phyloP scores from a whole-genome alignment of 1,140 invertebrate genomes.

The Harpegnathos saltator region DNA sequence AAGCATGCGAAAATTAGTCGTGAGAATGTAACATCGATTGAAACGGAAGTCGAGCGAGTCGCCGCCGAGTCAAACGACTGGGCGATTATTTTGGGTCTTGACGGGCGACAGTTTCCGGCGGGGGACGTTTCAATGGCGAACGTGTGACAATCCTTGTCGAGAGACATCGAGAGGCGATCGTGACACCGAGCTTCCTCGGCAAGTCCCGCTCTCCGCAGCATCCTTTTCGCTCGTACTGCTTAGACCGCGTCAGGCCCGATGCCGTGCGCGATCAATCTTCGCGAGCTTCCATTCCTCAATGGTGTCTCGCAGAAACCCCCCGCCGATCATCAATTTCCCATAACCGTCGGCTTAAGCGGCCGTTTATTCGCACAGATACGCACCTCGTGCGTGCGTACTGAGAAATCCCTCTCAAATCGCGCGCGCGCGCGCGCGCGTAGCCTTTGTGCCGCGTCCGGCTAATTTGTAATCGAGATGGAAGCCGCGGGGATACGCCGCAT shows the following conservation, averaged over 20 bases:
- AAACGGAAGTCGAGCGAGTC: too few relatives aligned
- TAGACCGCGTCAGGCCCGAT: neutral
- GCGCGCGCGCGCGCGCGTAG: too few relatives aligned
- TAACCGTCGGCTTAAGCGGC: slow-evolving; percentile 40
- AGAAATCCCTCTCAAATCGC: slow-evolving; percentile 23
- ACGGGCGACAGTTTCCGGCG: too few relatives aligned
- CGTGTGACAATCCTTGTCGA: too few relatives aligned
- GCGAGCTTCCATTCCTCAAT: slow-evolving; percentile 19
- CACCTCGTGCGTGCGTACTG: neutral
- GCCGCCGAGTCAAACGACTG: too few relatives aligned
- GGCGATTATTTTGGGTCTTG: too few relatives aligned
- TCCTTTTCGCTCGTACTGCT: slow-evolving; percentile 22
- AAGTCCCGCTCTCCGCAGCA: neutral
- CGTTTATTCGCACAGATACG: slow-evolving; percentile 44
- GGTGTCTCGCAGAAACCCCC: slow-evolving; percentile 8
- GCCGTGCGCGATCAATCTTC: slow-evolving; percentile 26
- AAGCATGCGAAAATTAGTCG: too few relatives aligned
- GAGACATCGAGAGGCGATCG: too few relatives aligned
- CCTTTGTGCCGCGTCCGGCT: slow-evolving; percentile 6
- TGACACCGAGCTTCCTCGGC: slow-evolving; percentile 6
- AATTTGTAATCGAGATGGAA: slow-evolving; percentile 59
- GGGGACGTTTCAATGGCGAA: too few relatives aligned
- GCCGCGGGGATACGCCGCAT: slow-evolving; percentile 34
- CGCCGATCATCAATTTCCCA: slow-evolving; percentile 65
- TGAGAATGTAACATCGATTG: too few relatives aligned